Percentiles rank a stretch among this genome's conserved stretches.
Conservation (phyloP, 2,113 vertebrate genomes). For the Rhynchopsitta pachyrhyncha region DNA sequence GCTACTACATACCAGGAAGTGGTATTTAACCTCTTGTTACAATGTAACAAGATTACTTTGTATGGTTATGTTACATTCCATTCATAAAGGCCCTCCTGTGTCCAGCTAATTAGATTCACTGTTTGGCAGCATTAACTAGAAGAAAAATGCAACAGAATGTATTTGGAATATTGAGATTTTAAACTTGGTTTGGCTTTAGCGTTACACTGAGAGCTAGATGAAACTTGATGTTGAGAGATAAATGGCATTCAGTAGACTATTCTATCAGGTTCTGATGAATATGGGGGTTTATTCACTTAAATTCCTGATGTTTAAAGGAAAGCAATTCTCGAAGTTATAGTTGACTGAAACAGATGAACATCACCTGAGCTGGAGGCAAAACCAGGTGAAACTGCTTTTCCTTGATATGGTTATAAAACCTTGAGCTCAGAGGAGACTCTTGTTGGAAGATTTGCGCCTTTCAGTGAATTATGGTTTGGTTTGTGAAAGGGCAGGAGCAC, state of each 20-base stretch:
- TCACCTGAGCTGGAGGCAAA: background rate
- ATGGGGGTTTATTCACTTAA: background rate
- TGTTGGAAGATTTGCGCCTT: accelerated
- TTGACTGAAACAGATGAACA: background rate
- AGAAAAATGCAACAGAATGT: background rate
- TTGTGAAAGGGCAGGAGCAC: background rate
- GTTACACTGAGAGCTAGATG: background rate
- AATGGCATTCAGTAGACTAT: background rate
- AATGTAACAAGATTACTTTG: slow-evolving; percentile 59
- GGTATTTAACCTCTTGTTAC: slow-evolving; percentile 62
- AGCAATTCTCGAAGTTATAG: background rate
- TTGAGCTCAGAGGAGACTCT: accelerated
- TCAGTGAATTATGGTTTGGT: background rate
- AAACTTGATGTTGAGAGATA: background rate
- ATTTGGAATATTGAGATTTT: background rate
- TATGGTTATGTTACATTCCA: slow-evolving; percentile 39
- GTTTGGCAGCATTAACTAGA: background rate
- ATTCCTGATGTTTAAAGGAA: background rate
- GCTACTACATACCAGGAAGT: slow-evolving; percentile 60
- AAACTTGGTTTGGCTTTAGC: background rate
- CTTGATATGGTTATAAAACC: background rate
- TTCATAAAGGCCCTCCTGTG: slow-evolving; percentile 52
- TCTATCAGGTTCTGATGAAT: background rate
- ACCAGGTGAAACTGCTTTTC: background rate
- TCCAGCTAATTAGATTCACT: slow-evolving; percentile 45